Evolutionary conservation across 2,888 invertebrate genomes (phyloP).

Genomic region (Thymelicus lineola): DNA sequence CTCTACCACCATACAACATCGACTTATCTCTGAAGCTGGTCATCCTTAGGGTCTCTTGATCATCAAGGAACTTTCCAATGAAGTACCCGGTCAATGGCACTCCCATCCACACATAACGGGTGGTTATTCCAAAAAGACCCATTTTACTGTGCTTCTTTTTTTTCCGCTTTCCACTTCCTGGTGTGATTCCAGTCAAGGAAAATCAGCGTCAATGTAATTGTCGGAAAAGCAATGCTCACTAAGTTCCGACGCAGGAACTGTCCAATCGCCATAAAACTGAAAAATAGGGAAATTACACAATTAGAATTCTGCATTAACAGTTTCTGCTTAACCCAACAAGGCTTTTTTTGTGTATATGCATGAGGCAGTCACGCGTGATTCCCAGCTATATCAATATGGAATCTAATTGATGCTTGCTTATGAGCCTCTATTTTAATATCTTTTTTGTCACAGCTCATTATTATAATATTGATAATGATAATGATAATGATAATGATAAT

Average conservation of each 20-base stretch:
- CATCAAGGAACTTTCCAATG: slow-evolving; percentile 88
- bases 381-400: no score
- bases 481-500: no score
- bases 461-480: no score
- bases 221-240: slow-evolving; percentile 88
- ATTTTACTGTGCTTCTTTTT: slow-evolving; percentile 64
- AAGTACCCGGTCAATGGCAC: slow-evolving; percentile 85
- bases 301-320: neutral
- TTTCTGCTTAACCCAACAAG: no score
- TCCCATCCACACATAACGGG: slow-evolving; percentile 75
- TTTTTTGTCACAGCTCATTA: no score
- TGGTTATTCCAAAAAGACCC: slow-evolving; percentile 85
- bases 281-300: slow-evolving; percentile 41
- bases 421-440: no score
- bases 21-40: slow-evolving; percentile 91
- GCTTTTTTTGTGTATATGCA: no score
- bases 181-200: slow-evolving; percentile 91
- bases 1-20: slow-evolving; percentile 88
- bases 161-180: slow-evolving; percentile 87
- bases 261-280: slow-evolving; percentile 83
- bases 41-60: slow-evolving; percentile 89
- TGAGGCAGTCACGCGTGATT: no score
- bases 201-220: slow-evolving; percentile 84
- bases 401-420: no score
- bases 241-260: slow-evolving; percentile 86